phyloP scores from a whole-genome alignment of 1,140 invertebrate genomes.

The Atopsyche davidsoni region DNA sequence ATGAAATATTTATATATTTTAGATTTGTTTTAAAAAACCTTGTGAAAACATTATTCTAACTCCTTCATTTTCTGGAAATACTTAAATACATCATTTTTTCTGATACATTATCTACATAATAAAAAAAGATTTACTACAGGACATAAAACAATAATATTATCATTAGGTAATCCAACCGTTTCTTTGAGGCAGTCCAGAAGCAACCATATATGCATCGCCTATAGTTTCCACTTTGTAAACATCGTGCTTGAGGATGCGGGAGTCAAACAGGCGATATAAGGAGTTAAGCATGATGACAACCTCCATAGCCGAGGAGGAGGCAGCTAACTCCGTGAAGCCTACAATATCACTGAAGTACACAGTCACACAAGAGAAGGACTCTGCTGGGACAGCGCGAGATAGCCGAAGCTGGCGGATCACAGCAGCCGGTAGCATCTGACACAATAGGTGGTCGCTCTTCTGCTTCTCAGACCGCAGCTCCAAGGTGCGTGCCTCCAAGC shows the following conservation, averaged over 20 bases:
- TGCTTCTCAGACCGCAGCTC: slow-evolving; percentile 79
- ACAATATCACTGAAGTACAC: slow-evolving; percentile 89
- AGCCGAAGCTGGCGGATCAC: slow-evolving; percentile 61
- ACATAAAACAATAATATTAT: background rate
- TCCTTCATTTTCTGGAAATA: no score
- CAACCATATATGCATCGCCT: slow-evolving; percentile 90
- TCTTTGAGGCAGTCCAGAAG: slow-evolving; percentile 73
- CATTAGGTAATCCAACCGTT: slow-evolving; percentile 57
- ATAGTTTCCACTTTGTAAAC: slow-evolving; percentile 91
- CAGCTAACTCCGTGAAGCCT: slow-evolving; percentile 81
- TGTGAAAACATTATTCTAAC: no score
- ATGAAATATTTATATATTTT: no score
- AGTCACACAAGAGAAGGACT: slow-evolving; percentile 73
- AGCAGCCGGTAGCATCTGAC: slow-evolving; percentile 75
- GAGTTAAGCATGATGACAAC: slow-evolving; percentile 82
- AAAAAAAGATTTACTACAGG: background rate
- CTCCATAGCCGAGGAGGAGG: slow-evolving; percentile 73
- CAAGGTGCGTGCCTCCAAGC: slow-evolving; percentile 70
- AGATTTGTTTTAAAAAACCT: no score
- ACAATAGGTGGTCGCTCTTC: slow-evolving; percentile 73
- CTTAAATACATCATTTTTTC: no score
- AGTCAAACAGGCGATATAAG: slow-evolving; percentile 80
- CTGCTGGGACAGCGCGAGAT: slow-evolving; percentile 66
- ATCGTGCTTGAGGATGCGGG: slow-evolving; percentile 77
- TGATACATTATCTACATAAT: no score